Base-by-base conservation (phyloP, 2,113 vertebrate species). In the Seriola dumerili region DNA sequence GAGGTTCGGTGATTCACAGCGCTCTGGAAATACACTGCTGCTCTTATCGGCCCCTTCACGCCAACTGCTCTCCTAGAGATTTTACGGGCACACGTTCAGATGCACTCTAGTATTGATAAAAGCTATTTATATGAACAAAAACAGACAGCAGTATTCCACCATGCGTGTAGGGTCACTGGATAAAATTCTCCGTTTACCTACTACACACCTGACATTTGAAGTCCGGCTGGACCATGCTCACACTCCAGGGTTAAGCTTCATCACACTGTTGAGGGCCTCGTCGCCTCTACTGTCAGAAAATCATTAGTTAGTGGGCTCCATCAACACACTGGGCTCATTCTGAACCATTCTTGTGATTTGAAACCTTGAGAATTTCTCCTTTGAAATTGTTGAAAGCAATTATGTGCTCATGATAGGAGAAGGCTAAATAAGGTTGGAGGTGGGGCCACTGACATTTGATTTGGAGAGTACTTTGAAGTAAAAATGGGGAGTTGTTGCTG, bases 351-450 rank as follows among this genome's bases (percentile, higher is more conserved):
- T 36, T 17, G 23, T 68, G 58, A 76, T 77, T 78, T 72, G 17
- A 74, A 76, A 84, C 81, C 78, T 72, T 62, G 61, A 88, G n/a
- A 71, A 79, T 79, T 48, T 68, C 16, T 78, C 10, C 73, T 72
- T 78, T 80, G 61, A 85, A 81, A 77, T n/a, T 38, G 72, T 55
- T 74, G 54, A 88, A 89, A 76, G 78, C 48, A 67, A 66, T 84
- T 76, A 55, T 34, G 55, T 61, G 17, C 52, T 40, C 42, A 38
- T 48, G 67, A 66, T 21, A 29, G 42, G 23, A 61, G 52, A 19
- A 58, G 70, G 64, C 69, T 59, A 62, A 62, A 59, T 16, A 12
- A 10, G 66, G 58, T 40, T 25, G 55, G 64, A 80, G 72, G 78
- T 55, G 64, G 78, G 25, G 25, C 63, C n/a, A 46, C 77, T 58